Evolutionary conservation across 1,140 invertebrate species (phyloP).

Genomic region (Lasaia peninsularis): DNA sequence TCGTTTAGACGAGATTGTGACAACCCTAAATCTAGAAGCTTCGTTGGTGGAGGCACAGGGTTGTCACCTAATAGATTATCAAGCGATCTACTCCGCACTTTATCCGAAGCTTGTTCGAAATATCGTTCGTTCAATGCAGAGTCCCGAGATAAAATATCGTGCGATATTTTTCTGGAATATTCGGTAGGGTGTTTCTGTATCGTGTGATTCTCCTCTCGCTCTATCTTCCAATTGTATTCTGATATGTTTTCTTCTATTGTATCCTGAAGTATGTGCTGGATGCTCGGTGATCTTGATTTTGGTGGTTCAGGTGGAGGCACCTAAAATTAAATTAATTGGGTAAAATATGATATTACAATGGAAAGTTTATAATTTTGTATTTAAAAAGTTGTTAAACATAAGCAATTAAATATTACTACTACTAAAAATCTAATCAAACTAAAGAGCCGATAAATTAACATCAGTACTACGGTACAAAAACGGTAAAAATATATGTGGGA

Average conservation of each 20-base stretch:
- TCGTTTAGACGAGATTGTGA: slow-evolving; percentile 92
- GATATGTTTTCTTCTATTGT: slow-evolving; percentile 60
- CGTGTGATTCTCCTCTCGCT: slow-evolving; percentile 48
- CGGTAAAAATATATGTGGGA: no score
- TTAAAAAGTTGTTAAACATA: no score
- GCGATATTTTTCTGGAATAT: slow-evolving; percentile 82
- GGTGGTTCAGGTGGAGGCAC: slow-evolving; percentile 79
- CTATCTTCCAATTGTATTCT: slow-evolving; percentile 70
- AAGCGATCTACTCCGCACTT: slow-evolving; percentile 87
- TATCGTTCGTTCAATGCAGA: slow-evolving; percentile 93
- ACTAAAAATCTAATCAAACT: no score
- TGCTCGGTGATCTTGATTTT: slow-evolving; percentile 64
- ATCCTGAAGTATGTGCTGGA: slow-evolving; percentile 70
- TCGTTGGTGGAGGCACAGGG: slow-evolving; percentile 73
- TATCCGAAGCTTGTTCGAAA: slow-evolving; percentile 86
- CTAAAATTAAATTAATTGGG: slow-evolving; percentile 35
- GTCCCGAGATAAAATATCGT: slow-evolving; percentile 87
- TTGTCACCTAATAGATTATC: slow-evolving; percentile 86
- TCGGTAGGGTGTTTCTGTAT: slow-evolving; percentile 45
- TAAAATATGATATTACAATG: no score
- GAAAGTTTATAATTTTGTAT: no score
- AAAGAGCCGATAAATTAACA: no score
- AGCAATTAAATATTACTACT: no score
- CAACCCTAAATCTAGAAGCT: slow-evolving; percentile 84
- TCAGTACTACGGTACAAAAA: no score